Evolutionary conservation across 2,888 invertebrate species (phyloP).

Genomic region (Pegoplata infirma): DNA sequence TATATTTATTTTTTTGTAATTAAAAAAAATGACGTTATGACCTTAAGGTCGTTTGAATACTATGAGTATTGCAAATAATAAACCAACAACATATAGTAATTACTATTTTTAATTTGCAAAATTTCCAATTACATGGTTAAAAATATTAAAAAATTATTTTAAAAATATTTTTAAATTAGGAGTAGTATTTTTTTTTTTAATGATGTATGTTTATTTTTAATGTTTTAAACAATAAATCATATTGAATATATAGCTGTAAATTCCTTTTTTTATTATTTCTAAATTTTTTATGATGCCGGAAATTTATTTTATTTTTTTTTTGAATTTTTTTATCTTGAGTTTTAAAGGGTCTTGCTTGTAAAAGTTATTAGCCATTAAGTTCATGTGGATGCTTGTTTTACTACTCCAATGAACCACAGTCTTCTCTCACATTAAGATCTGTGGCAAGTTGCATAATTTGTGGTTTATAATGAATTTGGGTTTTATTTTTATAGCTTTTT

Average conservation of each 20-base stretch:
- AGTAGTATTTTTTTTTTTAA: not conserved
- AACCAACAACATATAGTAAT: not conserved
- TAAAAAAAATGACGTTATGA: constrained; percentile 37
- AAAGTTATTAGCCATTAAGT: constrained; percentile 10
- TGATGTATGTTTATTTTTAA: not conserved
- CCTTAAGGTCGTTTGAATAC: constrained; percentile 38
- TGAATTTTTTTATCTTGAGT: not conserved
- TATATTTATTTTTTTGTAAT: constrained; percentile 14
- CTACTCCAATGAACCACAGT: not conserved
- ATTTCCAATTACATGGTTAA: not conserved
- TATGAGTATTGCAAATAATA: constrained; percentile 20
- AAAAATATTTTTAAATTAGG: not conserved
- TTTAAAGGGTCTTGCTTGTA: constrained; percentile 40
- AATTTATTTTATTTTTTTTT: constrained; percentile 15
- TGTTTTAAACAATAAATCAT: no score
- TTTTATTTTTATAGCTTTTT: constrained; percentile 44
- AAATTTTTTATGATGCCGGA: constrained; percentile 51
- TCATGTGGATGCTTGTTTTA: not conserved
- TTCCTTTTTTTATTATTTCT: not conserved
- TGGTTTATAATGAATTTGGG: constrained; percentile 54
- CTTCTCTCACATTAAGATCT: constrained; percentile 28
- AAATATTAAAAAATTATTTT: not conserved
- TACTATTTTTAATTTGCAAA: not conserved
- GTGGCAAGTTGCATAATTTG: constrained; percentile 61
- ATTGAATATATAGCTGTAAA: constrained; percentile 16